Evolutionary conservation across 2,113 vertebrate species (phyloP), one percentile per base, ranked within the genome.

Genomic region (Chitala chitala): DNA sequence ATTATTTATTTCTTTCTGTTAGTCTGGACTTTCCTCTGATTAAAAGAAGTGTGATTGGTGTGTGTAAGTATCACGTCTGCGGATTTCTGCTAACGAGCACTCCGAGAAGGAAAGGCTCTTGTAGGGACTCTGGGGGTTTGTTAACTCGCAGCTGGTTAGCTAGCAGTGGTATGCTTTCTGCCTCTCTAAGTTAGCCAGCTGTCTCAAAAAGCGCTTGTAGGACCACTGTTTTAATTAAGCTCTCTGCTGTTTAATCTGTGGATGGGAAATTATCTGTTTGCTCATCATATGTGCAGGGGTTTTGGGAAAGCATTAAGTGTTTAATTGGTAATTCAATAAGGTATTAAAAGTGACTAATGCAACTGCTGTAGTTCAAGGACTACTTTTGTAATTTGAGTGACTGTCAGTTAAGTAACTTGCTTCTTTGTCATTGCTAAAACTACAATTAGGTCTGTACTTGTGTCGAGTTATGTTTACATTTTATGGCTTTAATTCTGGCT

Each of bases 71-170:
- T 15, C 61, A n/a, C 29, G 42, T 71, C 64, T n/a, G 22, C 31
- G 12, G 20, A 15, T 44, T 15, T 42, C 36, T 71, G 55, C 72
- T 55, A 63, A 38, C 58, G 26, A 75, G 46, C 54, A 46, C 69
- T 61, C 10, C 36, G 36, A 78, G 71, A 78, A 75, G 72, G 51
- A 72, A 77, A 64, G 42, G 51, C 24, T 61, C 48, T 74, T 13
- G 64, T 42, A 54, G 31, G n/a, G 26, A 81, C n/a, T 26, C 29
- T 12, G 33, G 36, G 44, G 55, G 54, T 70, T 75, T 75, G 66
- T 61, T 68, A 48, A 70, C 15, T 70, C 65, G 38, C 44, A 48
- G 74, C 74, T 75, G 53, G 42, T 59, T 69, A 59, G 66, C 29
- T 69, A 31, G 36, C 38, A n/a, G 24, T 48, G 59, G 29, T 24